phyloP scores from a whole-genome alignment of 2,888 invertebrate species.

The Exocentrus adspersus region DNA sequence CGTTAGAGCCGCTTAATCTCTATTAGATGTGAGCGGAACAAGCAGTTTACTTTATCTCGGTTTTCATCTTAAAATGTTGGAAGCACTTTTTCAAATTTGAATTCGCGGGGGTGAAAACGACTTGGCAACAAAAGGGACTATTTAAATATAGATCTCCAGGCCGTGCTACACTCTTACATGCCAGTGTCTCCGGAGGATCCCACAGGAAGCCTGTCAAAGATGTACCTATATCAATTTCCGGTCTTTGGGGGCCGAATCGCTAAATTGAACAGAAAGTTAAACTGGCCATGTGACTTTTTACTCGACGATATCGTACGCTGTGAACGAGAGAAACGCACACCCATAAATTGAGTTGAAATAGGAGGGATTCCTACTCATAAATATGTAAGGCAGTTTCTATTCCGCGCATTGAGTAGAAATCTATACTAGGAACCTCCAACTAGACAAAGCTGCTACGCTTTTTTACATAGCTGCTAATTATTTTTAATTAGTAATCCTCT shows the following conservation, averaged over 20 bases:
- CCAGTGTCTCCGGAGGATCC: too few relatives aligned
- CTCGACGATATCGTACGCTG: constrained; percentile 5
- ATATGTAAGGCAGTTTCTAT: constrained; percentile 50
- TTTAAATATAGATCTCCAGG: too few relatives aligned
- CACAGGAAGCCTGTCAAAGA: constrained; percentile 6
- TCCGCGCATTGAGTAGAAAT: constrained; percentile 42
- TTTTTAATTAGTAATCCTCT: too few relatives aligned
- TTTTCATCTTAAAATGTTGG: background rate
- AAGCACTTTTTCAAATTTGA: background rate
- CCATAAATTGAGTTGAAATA: constrained; percentile 50
- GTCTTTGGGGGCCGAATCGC: constrained; percentile 3
- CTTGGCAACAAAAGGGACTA: too few relatives aligned
- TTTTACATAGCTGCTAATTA: too few relatives aligned
- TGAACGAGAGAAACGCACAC: constrained; percentile 16
- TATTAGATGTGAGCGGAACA: too few relatives aligned
- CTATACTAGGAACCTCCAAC: background rate
- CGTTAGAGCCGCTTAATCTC: too few relatives aligned
- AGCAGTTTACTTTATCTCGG: too few relatives aligned
- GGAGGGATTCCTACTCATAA: constrained; percentile 46
- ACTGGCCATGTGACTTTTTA: constrained; percentile 15
- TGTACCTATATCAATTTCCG: constrained; percentile 1
- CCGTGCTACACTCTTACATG: too few relatives aligned
- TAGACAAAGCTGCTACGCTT: too few relatives aligned
- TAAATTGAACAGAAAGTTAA: constrained; percentile 17
- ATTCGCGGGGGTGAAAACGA: too few relatives aligned